Conservation (phyloP, 2,888 invertebrate genomes). For the Metopia argyrocephala region DNA sequence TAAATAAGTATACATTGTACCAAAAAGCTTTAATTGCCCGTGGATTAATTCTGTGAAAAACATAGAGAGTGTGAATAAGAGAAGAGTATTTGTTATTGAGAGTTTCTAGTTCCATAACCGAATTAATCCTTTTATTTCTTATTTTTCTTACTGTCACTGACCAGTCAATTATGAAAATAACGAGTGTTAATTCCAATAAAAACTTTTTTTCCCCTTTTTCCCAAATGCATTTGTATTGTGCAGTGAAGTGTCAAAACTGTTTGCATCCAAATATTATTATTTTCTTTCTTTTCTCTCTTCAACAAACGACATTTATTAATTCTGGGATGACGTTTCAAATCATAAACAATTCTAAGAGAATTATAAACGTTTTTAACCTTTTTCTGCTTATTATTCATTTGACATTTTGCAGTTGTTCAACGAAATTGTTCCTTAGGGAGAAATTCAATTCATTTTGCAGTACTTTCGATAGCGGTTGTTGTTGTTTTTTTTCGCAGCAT, state of each 20-base stretch:
- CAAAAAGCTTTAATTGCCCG: too few relatives aligned
- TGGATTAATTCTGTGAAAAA: too few relatives aligned
- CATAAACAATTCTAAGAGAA: slow-evolving; percentile 40
- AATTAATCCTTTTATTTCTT: too few relatives aligned
- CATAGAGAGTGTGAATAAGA: too few relatives aligned
- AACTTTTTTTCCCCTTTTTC: slow-evolving; percentile 16
- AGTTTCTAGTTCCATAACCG: too few relatives aligned
- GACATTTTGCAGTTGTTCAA: too few relatives aligned
- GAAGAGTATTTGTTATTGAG: too few relatives aligned
- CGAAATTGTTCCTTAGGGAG: background rate
- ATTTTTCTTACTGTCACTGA: background rate
- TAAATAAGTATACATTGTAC: too few relatives aligned
- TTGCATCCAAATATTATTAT: background rate
- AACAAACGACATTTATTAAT: slow-evolving; percentile 37
- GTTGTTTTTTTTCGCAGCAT: background rate
- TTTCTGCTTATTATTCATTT: too few relatives aligned
- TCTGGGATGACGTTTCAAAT: slow-evolving; percentile 21
- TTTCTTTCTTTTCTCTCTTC: background rate
- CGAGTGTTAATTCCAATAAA: background rate
- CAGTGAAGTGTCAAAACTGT: slow-evolving; percentile 52
- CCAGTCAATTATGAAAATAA: background rate
- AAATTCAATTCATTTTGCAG: slow-evolving; percentile 22
- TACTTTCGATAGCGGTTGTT: background rate
- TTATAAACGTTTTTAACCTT: slow-evolving; percentile 28
- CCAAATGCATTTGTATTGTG: slow-evolving; percentile 34